These are phyloP conservation scores for Cosmorhoe ocellata DNA, from an alignment of 2,888 invertebrate species.

Conservation along the genomic window DNA sequence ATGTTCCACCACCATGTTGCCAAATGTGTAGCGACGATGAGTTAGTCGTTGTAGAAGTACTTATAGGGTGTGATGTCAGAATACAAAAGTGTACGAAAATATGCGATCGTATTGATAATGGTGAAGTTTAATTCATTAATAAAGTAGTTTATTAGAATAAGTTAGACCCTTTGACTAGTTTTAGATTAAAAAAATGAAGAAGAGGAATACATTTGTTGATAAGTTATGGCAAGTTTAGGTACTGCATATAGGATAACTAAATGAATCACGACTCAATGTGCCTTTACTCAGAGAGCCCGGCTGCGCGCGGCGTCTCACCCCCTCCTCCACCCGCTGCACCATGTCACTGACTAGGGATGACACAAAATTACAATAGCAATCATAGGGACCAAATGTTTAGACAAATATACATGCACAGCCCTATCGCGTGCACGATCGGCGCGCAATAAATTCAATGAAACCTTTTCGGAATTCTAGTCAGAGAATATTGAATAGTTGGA, in stretches of 20 bases:
- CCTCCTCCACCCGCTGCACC: slow-evolving; percentile 34
- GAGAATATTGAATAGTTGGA: no score
- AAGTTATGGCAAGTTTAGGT: slow-evolving; percentile 59
- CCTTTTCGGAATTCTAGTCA: slow-evolving; percentile 40
- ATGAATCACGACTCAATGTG: slow-evolving; percentile 78
- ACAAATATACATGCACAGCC: slow-evolving; percentile 73
- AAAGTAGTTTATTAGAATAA: slow-evolving; percentile 55
- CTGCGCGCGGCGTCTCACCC: slow-evolving; percentile 69
- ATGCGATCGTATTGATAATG: slow-evolving; percentile 64
- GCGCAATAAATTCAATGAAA: slow-evolving; percentile 64
- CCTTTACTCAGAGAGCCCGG: slow-evolving; percentile 77
- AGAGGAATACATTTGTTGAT: slow-evolving; percentile 54
- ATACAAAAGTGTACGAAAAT: slow-evolving; percentile 66
- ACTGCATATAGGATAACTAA: slow-evolving; percentile 69
- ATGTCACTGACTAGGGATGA: slow-evolving; percentile 58
- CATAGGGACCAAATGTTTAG: slow-evolving; percentile 82
- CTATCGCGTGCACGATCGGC: slow-evolving; percentile 57
- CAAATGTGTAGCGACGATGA: slow-evolving; percentile 71
- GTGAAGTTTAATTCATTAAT: slow-evolving; percentile 72
- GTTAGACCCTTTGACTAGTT: slow-evolving; percentile 72
- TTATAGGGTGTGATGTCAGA: slow-evolving; percentile 74
- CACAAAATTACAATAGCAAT: slow-evolving; percentile 75
- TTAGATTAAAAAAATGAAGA: slow-evolving; percentile 61
- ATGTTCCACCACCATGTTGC: slow-evolving; percentile 81
- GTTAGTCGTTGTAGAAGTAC: slow-evolving; percentile 68